These are phyloP conservation scores for Philaethria dido DNA, from an alignment of 2,888 invertebrate genomes.

Conservation along the genomic window DNA sequence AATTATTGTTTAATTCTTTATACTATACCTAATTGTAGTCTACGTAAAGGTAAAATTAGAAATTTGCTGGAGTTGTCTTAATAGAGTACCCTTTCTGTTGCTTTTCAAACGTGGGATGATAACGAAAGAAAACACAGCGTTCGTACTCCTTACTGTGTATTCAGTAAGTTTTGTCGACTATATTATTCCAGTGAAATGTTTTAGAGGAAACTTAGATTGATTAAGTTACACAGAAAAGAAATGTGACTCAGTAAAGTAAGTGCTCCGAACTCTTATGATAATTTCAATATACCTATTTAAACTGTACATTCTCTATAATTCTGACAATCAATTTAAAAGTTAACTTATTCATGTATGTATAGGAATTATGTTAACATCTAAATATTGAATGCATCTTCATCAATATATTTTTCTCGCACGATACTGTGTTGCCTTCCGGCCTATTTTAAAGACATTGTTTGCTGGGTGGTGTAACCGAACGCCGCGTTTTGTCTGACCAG, in stretches of 20 bases:
- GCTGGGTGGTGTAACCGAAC: too few species aligned
- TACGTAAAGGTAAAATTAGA: neutral
- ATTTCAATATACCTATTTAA: too few species aligned
- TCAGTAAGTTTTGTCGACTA: neutral
- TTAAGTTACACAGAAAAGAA: neutral
- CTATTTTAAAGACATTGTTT: too few species aligned
- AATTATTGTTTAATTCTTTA: neutral
- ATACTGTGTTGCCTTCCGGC: too few species aligned
- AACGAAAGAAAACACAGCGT: constrained; percentile 4
- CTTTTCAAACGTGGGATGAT: constrained; percentile 5
- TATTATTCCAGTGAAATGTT: neutral
- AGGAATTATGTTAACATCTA: too few species aligned
- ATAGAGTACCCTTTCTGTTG: neutral
- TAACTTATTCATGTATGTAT: too few species aligned
- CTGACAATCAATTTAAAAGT: too few species aligned
- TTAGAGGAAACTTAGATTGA: neutral
- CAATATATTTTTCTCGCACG: too few species aligned
- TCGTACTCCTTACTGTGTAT: neutral
- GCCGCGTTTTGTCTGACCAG: too few species aligned
- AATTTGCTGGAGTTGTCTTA: neutral
- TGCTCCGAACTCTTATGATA: neutral
- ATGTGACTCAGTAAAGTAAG: neutral
- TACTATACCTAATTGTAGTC: neutral
- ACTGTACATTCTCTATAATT: too few species aligned
- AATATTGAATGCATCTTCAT: too few species aligned